Evolutionary conservation across 2,797 vertebrate species (phyloP).

Genomic region (Catharus ustulatus): DNA sequence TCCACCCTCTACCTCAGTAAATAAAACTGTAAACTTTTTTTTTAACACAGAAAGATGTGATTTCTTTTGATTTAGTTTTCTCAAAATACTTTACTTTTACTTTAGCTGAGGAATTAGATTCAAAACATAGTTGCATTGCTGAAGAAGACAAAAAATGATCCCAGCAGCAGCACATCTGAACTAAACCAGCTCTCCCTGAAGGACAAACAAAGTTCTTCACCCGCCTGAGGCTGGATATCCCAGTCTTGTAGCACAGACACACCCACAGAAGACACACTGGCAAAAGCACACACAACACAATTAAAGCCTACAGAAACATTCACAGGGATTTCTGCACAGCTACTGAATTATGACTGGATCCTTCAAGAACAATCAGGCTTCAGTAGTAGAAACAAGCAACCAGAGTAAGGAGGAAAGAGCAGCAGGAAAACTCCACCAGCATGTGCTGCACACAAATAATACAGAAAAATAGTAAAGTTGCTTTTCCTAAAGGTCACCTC

Average conservation of each 20-base stretch:
- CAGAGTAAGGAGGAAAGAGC: background rate
- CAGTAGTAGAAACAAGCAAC: background rate
- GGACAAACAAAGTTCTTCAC: background rate
- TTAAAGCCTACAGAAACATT: background rate
- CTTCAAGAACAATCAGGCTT: background rate
- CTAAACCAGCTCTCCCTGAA: background rate
- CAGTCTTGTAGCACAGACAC: background rate
- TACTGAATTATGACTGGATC: background rate
- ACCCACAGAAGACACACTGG: background rate
- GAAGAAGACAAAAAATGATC: background rate
- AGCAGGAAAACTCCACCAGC: background rate
- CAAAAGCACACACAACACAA: background rate
- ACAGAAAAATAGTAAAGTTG: accelerated
- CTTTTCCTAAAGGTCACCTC: background rate
- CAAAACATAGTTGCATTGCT: background rate
- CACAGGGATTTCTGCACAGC: background rate
- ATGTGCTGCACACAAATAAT: background rate
- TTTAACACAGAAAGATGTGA: background rate
- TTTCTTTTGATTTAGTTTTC: background rate
- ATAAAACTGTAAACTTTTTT: background rate
- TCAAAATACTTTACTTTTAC: background rate
- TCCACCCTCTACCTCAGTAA: background rate
- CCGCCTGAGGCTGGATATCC: background rate
- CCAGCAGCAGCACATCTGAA: background rate
- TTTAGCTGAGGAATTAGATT: background rate